Evolutionary conservation across 2,113 vertebrate species (phyloP).

Genomic region (Uria aalge): DNA sequence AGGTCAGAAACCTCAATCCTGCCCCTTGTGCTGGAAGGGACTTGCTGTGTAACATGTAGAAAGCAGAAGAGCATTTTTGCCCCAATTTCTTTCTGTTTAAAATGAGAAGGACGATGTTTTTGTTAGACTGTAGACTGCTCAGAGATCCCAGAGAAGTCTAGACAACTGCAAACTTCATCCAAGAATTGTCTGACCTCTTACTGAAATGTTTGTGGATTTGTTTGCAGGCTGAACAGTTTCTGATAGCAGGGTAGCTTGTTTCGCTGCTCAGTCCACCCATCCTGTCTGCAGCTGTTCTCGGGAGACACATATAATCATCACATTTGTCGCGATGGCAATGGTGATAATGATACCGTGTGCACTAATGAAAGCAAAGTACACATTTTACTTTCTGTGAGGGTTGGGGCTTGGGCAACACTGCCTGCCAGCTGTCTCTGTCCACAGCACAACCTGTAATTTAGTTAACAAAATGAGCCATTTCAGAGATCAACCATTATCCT

Average conservation of each 20-base stretch:
- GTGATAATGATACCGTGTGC: conserved; percentile 20
- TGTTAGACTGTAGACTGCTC: neutral
- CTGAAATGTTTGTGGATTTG: neutral
- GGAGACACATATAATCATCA: conserved; percentile 45
- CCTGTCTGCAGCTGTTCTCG: conserved; percentile 39
- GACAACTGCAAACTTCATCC: neutral
- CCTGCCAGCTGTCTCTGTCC: conserved; percentile 61
- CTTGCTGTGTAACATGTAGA: neutral
- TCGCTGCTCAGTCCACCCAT: neutral
- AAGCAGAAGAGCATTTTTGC: neutral
- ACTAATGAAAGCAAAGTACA: conserved; percentile 59
- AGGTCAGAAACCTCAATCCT: neutral
- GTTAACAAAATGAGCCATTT: conserved; percentile 74
- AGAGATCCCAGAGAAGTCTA: neutral
- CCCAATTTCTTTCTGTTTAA: neutral
- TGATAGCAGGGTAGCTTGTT: neutral
- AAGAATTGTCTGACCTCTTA: neutral
- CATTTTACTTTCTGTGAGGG: conserved; percentile 33
- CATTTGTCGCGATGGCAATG: conserved; percentile 43
- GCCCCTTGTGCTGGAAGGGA: neutral
- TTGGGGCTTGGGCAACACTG: neutral
- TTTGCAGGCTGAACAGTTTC: neutral
- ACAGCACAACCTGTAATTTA: conserved; percentile 68
- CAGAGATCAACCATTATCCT: conserved; percentile 58
- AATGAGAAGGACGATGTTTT: neutral